Base-by-base conservation (phyloP, 2,113 vertebrate species). In the Turnix velox region DNA sequence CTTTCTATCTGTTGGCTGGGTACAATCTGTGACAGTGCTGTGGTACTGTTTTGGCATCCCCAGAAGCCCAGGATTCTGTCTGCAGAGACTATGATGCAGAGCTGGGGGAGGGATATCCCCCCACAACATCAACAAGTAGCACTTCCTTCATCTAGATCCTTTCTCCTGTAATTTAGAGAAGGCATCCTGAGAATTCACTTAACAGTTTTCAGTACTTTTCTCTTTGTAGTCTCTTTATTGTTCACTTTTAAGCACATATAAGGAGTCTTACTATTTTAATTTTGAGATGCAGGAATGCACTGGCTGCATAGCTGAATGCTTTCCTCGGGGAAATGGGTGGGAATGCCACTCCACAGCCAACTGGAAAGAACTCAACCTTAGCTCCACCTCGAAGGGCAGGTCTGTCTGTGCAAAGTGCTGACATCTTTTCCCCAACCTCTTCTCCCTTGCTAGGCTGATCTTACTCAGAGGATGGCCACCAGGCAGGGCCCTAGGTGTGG, bases 11-110 rank as follows among this genome's bases (percentile, higher is more conserved):
- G 30, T 22, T 52, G 73, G 33, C 65, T 39, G 54, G 9, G 27
- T 52, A 27, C 25, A 45, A 39, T 14, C 23, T 72, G 22, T 40
- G 30, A 16, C 45, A 54, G 12, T 39, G 31, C 30, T 35, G 24
- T 13, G 15, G 10, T 7, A 15, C 39, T 66, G 8, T 39, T 62
- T 85, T 0, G 0, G 37, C 58, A 45, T 4, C 18, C 28, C 25
- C 31, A 69, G 39, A 17, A 59, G 37, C 28, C 39, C 55, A 66
- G 35, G 39, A 14, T 12, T 42, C 51, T 12, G 35, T 4, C 28
- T 69, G 62, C 28, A 85, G 45, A 66, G 76, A 77, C 31, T 17
- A 68, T 3, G 54, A 31, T 43, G 54, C 7, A 75, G 45, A 46
- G 10, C 12, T 52, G 25, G 39, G 12, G 43, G 12, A 11, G 58